These are phyloP conservation scores for Berghia stephanieae DNA, from an alignment of 1,140 invertebrate species.

Conservation along the genomic window DNA sequence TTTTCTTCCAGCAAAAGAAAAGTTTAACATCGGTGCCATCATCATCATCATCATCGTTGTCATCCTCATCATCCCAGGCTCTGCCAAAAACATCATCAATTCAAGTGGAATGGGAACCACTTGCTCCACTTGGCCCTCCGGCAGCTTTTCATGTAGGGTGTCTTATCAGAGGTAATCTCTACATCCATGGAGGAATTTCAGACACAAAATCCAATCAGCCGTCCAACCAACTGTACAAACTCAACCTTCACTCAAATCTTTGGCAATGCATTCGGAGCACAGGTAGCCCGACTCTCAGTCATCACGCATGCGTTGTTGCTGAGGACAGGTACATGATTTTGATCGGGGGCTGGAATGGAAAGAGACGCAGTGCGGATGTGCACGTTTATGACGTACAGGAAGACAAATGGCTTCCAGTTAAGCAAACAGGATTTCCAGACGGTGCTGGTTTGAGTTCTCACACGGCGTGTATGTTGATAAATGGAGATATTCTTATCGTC, in stretches of 20 bases:
- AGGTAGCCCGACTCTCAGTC: conserved; percentile 57
- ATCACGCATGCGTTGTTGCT: conserved; percentile 58
- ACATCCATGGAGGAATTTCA: conserved; percentile 60
- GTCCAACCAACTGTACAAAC: conserved; percentile 50
- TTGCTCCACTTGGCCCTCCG: conserved; percentile 53
- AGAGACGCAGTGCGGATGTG: conserved; percentile 42
- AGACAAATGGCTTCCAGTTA: conserved; percentile 47
- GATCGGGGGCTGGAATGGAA: conserved; percentile 66
- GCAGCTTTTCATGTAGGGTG: conserved; percentile 55
- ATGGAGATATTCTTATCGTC: conserved; percentile 57
- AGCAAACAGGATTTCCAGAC: conserved; percentile 54
- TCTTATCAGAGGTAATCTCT: conserved; percentile 46
- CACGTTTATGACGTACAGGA: conserved; percentile 55
- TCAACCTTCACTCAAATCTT: conserved; percentile 40
- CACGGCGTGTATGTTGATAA: conserved; percentile 48
- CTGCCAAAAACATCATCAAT: no score
- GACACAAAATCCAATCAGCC: conserved; percentile 45
- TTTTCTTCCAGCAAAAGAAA: no score
- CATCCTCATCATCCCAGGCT: no score
- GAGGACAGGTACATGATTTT: conserved; percentile 57
- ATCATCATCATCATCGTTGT: no score
- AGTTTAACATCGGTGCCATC: no score
- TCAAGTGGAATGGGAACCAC: conserved; percentile 52
- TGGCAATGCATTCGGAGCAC: conserved; percentile 40
- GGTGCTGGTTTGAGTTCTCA: conserved; percentile 64